These are phyloP conservation scores for Hephaestus fuliginosus DNA, from an alignment of 2,797 vertebrate species.

Conservation along the genomic window DNA sequence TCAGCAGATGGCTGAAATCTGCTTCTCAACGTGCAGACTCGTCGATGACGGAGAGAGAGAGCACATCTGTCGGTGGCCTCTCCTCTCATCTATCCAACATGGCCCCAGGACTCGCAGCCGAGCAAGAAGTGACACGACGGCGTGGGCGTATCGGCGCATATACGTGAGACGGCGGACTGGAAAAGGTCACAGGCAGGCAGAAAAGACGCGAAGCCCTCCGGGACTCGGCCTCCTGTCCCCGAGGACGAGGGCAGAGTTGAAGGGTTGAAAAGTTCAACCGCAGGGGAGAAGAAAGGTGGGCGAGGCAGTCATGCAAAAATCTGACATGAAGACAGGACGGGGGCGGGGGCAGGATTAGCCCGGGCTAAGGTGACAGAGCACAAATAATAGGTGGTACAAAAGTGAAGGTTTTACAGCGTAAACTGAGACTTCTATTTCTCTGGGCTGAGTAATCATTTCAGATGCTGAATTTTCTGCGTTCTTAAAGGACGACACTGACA, in stretches of 20 bases:
- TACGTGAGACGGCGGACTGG: slow-evolving; percentile 29
- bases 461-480: not conserved
- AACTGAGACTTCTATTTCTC: slow-evolving; percentile 55
- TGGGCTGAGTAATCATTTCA: slow-evolving; percentile 31
- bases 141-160: slow-evolving; percentile 20
- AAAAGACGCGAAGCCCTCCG: slow-evolving; percentile 26
- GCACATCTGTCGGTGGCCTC: slow-evolving; percentile 33
- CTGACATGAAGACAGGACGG: slow-evolving; percentile 58
- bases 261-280: slow-evolving; percentile 82
- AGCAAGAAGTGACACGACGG: slow-evolving; percentile 62
- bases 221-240: slow-evolving; percentile 37
- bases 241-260: slow-evolving; percentile 66
- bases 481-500: not conserved
- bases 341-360: slow-evolving; percentile 54
- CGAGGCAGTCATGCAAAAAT: slow-evolving; percentile 63
- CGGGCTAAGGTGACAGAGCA: slow-evolving; percentile 55
- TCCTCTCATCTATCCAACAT: slow-evolving; percentile 35
- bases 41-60: not conserved
- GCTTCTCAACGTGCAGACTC: slow-evolving; percentile 16
- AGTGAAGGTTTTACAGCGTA: slow-evolving; percentile 47
- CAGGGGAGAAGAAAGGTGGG: slow-evolving; percentile 62
- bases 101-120: slow-evolving; percentile 50
- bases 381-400: slow-evolving; percentile 55
- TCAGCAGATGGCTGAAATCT: slow-evolving; percentile 45
- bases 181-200: slow-evolving; percentile 46